Conservation (phyloP, 1,140 invertebrate genomes). For the Oedothorax gibbosus region DNA sequence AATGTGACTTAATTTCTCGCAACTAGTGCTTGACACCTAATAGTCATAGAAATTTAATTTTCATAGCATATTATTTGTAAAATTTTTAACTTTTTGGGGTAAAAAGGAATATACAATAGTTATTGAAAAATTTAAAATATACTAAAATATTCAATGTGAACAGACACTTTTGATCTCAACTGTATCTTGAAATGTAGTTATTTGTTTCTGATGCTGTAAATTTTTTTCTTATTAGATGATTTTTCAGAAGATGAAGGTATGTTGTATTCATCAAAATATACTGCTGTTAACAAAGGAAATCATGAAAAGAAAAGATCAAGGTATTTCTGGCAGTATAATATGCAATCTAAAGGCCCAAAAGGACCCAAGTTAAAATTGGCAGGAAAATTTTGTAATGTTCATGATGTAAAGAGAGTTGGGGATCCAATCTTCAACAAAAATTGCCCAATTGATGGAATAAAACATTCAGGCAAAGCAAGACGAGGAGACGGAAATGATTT, state of each 20-base stretch:
- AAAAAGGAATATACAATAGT: too few species aligned
- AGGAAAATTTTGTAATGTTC: constrained; percentile 87
- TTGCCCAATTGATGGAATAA: constrained; percentile 78
- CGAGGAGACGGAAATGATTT: constrained; percentile 98
- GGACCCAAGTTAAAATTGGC: constrained; percentile 49
- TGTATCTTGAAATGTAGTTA: too few species aligned
- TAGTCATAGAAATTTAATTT: too few species aligned
- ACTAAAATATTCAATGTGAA: too few species aligned
- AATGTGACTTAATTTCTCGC: too few species aligned
- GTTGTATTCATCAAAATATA: constrained; percentile 14
- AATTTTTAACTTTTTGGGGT: too few species aligned
- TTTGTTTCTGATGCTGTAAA: too few species aligned
- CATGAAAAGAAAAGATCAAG: constrained; percentile 78
- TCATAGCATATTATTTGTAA: too few species aligned
- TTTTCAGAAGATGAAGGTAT: constrained; percentile 35
- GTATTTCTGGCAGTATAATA: constrained; percentile 99
- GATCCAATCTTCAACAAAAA: constrained; percentile 93
- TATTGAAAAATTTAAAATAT: too few species aligned
- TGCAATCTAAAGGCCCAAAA: constrained; percentile 96
- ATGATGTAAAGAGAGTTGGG: constrained; percentile 87
- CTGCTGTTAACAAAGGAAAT: constrained; percentile 62
- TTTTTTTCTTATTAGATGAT: constrained; percentile 21
- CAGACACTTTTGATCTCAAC: too few species aligned
- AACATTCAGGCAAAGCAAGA: constrained; percentile 87
- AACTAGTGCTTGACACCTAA: too few species aligned